Evolutionary conservation across 1,140 invertebrate genomes (phyloP).

Genomic region (Venustaconcha ellipsiformis): DNA sequence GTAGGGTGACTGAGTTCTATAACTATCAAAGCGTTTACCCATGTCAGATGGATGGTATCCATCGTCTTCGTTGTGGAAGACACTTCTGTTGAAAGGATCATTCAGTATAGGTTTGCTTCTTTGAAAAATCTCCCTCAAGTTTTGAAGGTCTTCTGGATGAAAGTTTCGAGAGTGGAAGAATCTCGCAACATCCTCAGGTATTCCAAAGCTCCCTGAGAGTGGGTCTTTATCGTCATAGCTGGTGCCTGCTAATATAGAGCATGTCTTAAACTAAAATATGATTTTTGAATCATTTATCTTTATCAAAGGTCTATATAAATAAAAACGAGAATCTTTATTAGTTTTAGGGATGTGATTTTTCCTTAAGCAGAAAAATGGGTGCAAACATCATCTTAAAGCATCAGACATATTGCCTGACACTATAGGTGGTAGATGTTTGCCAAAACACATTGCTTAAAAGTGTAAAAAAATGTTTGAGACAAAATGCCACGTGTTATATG

Average conservation of each 20-base stretch:
- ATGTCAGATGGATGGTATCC: too few relatives aligned
- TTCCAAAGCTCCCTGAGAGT: slow-evolving; percentile 1
- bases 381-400: not conserved
- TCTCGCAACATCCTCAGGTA: slow-evolving; percentile 22
- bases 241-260: not conserved
- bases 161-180: slow-evolving; percentile 29
- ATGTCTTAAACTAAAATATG: slow-evolving; percentile 1
- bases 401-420: too few relatives aligned
- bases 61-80: too few relatives aligned
- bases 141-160: slow-evolving; percentile 27
- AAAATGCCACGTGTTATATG: too few relatives aligned
- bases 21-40: too few relatives aligned
- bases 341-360: not conserved
- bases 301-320: not conserved
- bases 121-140: slow-evolving; percentile 11
- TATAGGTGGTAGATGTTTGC: too few relatives aligned
- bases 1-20: too few relatives aligned
- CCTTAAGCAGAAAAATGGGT: not conserved
- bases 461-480: too few relatives aligned
- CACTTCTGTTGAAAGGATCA: too few relatives aligned
- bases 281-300: not conserved
- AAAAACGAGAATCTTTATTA: not conserved
- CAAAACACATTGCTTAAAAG: too few relatives aligned
- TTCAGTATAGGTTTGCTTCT: too few relatives aligned
- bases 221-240: not conserved